Conservation (phyloP, 2,113 vertebrate species). For the Cheirogaleus medius region DNA sequence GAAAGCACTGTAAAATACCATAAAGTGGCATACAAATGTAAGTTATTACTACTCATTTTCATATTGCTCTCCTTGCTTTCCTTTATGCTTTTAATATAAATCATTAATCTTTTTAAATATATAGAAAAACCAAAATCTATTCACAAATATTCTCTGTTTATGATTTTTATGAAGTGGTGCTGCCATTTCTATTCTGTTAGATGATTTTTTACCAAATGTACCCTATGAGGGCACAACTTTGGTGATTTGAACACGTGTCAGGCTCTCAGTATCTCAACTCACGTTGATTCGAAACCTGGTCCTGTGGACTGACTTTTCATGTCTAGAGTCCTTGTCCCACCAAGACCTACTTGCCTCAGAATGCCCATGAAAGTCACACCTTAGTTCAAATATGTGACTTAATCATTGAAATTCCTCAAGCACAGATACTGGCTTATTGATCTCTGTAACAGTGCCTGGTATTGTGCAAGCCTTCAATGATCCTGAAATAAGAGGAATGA, state of each 20-base stretch:
- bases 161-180: not conserved
- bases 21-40: not conserved
- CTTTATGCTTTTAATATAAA: conserved; percentile 20
- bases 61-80: conserved; percentile 1
- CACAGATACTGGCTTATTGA: not conserved
- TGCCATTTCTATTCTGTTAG: not conserved
- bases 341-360: not conserved
- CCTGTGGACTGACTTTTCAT: not conserved
- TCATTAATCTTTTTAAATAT: conserved; percentile 15
- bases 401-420: not conserved
- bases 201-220: not conserved
- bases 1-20: not conserved
- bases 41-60: not conserved
- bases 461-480: not conserved
- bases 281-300: not conserved
- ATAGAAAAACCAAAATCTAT: not conserved
- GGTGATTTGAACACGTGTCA: not conserved
- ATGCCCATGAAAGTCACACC: not conserved
- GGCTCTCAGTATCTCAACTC: not conserved
- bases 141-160: not conserved
- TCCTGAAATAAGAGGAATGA: not conserved
- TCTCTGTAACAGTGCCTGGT: not conserved
- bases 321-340: not conserved
- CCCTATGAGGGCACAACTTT: not conserved
- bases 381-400: not conserved